These are phyloP conservation scores for Coturnix japonica DNA, from an alignment of 2,113 vertebrate species.

Conservation along the genomic window DNA sequence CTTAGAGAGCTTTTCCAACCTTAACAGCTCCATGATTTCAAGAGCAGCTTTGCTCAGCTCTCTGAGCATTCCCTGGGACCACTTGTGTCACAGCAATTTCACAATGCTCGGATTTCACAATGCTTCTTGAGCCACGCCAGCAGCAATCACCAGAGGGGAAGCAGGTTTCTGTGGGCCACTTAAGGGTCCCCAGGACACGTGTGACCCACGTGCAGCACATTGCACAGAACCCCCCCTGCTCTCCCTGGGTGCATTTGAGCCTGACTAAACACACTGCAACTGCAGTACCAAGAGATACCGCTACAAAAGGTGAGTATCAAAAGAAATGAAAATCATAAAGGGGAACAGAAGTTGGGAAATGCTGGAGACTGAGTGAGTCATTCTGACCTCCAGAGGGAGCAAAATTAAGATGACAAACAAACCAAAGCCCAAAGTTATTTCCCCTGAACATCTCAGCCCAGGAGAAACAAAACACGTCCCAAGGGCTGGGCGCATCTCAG, in stretches of 20 bases:
- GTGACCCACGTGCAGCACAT: fast-evolving
- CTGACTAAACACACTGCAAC: fast-evolving
- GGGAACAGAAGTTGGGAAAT: background rate
- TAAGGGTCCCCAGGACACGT: fast-evolving
- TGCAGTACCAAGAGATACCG: fast-evolving
- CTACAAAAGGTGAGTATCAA: fast-evolving
- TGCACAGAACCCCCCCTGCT: background rate
- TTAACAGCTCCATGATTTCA: no score
- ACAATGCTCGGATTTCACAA: background rate
- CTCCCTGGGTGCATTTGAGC: background rate
- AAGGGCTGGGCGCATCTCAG: background rate
- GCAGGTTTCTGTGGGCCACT: background rate
- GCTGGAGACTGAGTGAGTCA: background rate
- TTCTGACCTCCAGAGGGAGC: background rate
- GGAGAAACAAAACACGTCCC: background rate
- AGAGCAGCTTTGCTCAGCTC: background rate
- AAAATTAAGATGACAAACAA: background rate
- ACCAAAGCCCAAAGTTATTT: background rate
- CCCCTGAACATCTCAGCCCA: fast-evolving
- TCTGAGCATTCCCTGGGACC: fast-evolving
- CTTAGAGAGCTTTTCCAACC: no score
- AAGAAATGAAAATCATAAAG: background rate
- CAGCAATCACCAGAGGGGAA: background rate
- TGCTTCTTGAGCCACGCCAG: background rate
- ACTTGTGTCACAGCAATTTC: background rate